Conservation (phyloP, 2,113 vertebrate genomes). For the Blennius ocellaris region DNA sequence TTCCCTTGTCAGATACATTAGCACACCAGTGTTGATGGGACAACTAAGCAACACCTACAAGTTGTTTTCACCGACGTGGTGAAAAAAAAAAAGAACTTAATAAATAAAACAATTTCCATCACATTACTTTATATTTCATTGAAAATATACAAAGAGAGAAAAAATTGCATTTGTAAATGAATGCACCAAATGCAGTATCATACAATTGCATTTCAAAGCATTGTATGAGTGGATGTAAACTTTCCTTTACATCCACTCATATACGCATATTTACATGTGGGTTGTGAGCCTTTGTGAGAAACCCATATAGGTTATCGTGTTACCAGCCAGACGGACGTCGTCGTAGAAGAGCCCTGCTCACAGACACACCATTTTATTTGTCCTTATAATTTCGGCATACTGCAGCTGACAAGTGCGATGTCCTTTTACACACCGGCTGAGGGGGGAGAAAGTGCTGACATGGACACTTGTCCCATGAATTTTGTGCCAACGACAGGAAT, state of each 20-base stretch:
- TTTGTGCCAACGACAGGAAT: constrained; percentile 72
- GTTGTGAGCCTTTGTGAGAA: constrained; percentile 27
- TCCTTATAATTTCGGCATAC: constrained; percentile 74
- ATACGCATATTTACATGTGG: neutral
- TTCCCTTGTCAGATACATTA: too few species aligned
- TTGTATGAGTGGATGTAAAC: too few species aligned
- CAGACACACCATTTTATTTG: constrained; percentile 75
- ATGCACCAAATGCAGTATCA: neutral
- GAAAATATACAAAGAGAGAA: neutral
- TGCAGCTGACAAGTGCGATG: constrained; percentile 77
- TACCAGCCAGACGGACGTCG: constrained; percentile 43
- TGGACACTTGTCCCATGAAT: constrained; percentile 80
- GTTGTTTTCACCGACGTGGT: too few species aligned
- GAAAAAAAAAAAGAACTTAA: too few species aligned
- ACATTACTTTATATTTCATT: too few species aligned
- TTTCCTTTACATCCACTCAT: neutral
- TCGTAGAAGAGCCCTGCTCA: constrained; percentile 45
- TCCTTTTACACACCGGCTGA: constrained; percentile 74
- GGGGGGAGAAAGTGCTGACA: constrained; percentile 83
- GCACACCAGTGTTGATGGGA: too few species aligned
- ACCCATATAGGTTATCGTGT: constrained; percentile 44
- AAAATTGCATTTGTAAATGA: too few species aligned
- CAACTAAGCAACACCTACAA: too few species aligned
- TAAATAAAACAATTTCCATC: too few species aligned
- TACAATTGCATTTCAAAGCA: neutral